Conservation (phyloP, 2,113 vertebrate species). For the Dendrocopos noguchii region DNA sequence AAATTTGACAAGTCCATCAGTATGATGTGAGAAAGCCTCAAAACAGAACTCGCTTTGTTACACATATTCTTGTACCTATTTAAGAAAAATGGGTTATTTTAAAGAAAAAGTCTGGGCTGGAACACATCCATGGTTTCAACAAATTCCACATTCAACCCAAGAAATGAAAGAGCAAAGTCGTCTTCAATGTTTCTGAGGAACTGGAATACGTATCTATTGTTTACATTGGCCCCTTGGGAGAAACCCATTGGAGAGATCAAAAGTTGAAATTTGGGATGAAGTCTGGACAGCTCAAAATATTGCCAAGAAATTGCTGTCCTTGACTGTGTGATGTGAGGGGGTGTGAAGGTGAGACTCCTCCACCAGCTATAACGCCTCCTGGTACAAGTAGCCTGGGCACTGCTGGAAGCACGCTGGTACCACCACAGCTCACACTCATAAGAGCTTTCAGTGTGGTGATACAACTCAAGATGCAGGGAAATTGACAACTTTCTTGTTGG, state of each 20-base stretch:
- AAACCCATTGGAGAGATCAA: background rate
- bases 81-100: background rate
- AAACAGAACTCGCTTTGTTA: background rate
- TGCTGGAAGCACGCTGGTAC: background rate
- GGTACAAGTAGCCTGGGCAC: fast-evolving
- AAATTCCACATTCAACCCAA: background rate
- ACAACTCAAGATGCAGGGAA: background rate
- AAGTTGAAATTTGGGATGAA: background rate
- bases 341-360: background rate
- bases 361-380: fast-evolving
- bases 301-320: background rate
- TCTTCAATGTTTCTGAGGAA: background rate
- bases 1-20: background rate
- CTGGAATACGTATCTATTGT: background rate
- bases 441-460: background rate
- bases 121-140: background rate
- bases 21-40: background rate
- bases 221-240: background rate
- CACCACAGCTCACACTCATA: fast-evolving
- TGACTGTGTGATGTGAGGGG: fast-evolving
- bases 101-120: background rate
- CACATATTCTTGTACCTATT: background rate
- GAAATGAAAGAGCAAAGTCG: background rate
- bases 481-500: background rate
- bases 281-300: background rate